A percentile compares a stretch with the other conserved stretches of the same genome.
These are phyloP conservation scores for Gadus chalcogrammus DNA, from an alignment of 2,113 vertebrate genomes.

Conservation along the genomic window DNA sequence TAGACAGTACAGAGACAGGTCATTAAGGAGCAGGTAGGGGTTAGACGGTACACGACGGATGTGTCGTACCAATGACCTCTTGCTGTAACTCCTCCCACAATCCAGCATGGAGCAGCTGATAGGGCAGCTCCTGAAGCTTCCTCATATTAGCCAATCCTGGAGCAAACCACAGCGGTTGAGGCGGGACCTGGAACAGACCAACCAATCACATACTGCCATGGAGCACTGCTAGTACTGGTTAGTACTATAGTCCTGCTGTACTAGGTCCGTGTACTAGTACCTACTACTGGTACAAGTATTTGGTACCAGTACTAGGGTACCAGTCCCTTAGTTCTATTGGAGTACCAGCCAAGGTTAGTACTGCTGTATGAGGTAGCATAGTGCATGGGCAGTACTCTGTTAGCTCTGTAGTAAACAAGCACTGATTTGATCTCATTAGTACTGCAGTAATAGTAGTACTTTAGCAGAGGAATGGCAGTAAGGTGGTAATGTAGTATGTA, in stretches of 20 bases:
- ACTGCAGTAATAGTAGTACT: background rate
- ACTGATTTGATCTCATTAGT: background rate
- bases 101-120: slow-evolving; percentile 71
- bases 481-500: background rate
- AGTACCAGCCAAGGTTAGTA: background rate
- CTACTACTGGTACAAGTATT: background rate
- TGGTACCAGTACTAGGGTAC: background rate
- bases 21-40: too few species aligned
- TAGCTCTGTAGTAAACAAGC: background rate
- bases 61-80: slow-evolving; percentile 74
- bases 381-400: background rate
- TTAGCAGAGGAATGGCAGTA: background rate
- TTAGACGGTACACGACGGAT: too few species aligned
- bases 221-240: background rate
- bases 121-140: slow-evolving; percentile 78
- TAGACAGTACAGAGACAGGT: too few species aligned
- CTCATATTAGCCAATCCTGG: slow-evolving; percentile 69
- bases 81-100: slow-evolving; percentile 67
- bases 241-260: background rate
- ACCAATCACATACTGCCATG: background rate
- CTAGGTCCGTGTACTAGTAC: background rate
- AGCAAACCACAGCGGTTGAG: slow-evolving; percentile 81
- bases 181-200: slow-evolving; percentile 64
- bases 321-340: background rate
- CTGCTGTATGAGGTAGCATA: background rate